Evolutionary conservation across 2,888 invertebrate genomes (phyloP), one percentile per base, ranked within the genome.

Genomic region (Tricholauxania praeusta): DNA sequence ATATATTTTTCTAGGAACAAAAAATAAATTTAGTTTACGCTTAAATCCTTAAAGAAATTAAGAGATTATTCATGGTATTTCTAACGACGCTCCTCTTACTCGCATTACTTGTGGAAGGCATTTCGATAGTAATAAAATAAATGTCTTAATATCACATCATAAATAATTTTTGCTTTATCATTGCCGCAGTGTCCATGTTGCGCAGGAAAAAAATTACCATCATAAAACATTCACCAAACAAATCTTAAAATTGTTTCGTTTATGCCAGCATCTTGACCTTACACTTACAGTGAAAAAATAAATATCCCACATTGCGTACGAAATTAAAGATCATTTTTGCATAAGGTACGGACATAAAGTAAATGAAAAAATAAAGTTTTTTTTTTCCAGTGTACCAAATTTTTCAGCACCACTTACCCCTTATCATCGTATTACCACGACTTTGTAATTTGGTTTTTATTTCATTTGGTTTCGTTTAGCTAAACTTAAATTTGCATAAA

Each of bases 151-250:
- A 51, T 39, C 51, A 22, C 64, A 49, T 51, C 19, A 64, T 64
- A 64, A 64, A 64, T 64, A 64, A 64, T 47, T 64, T 51, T 49
- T 7, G 39, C 28, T 52, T 51, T 51, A 64, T 51, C 64, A 60
- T 14, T 62, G 60, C 15, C 17, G 60, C 17, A 14, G 22, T 57
- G 22, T 12, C 57, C 22, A 28, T 39, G 39, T 39, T 39, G 39
- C 10, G 10, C 39, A 10, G 2, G 2, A 39, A 39, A 39, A 10
- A 39, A 39, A 39, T 39, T 39, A 39, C 7, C 47, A 62, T 2
- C 47, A 62, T 62, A 47, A 62, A 57, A 47, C 32, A 12, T 15
- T 28, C 39, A 60, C 32, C 60, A 28, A 39, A 60, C 60, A 60
- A 60, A 19, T 47, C 32, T 62, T 62, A 39, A 39, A 32, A 62